Conservation (phyloP, 2,888 invertebrate species). For the Pseudococcus viburni region DNA sequence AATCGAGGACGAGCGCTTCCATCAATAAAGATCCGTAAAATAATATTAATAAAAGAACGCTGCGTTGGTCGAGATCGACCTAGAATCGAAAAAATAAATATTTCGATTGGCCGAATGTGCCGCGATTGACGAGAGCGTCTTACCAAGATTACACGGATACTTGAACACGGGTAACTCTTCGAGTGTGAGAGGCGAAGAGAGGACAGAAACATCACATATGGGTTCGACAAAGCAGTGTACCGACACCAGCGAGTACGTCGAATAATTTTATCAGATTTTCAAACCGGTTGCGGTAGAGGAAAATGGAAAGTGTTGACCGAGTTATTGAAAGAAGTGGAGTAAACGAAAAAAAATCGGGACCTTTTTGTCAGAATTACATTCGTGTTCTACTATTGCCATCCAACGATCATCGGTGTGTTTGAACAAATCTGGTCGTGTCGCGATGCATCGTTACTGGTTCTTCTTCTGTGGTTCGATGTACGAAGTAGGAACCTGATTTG, state of each 20-base stretch:
- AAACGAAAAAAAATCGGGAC: conserved; percentile 8
- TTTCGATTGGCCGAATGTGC: neutral
- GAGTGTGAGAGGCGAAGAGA: neutral
- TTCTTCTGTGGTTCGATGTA: neutral
- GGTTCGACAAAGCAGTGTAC: neutral
- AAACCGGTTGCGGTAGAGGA: neutral
- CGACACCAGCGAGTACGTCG: neutral
- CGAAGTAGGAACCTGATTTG: neutral
- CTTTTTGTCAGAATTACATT: conserved; percentile 4
- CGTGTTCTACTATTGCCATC: neutral
- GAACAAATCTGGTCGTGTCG: neutral
- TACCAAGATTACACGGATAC: neutral
- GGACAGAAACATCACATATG: neutral
- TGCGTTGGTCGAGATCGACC: conserved; percentile 21
- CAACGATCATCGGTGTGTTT: neutral
- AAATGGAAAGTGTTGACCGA: conserved; percentile 58
- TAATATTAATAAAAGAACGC: neutral
- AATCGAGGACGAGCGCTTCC: neutral
- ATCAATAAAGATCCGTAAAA: neutral
- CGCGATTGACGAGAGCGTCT: neutral
- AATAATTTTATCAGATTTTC: conserved; percentile 22
- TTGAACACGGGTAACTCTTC: neutral
- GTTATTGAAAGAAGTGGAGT: conserved; percentile 3
- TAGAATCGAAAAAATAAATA: conserved; percentile 25
- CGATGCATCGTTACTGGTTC: neutral